Conservation (phyloP, 2,113 vertebrate genomes). For the Corvus hawaiiensis region DNA sequence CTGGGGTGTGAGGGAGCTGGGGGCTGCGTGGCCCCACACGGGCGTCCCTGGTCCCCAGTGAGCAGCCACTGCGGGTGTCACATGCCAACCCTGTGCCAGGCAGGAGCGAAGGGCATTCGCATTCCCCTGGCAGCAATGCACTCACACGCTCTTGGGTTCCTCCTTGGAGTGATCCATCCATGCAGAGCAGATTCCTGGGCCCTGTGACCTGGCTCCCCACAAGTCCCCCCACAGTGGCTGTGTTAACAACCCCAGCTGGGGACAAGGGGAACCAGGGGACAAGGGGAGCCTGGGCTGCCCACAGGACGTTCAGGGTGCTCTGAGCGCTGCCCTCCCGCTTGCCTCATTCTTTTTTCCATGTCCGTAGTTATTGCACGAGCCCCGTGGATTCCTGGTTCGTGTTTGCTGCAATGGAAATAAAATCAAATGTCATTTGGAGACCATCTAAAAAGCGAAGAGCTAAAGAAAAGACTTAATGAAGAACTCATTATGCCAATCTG, state of each 20-base stretch:
- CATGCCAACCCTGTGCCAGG: neutral
- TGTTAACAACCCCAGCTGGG: neutral
- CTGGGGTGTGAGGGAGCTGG: neutral
- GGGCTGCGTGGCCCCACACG: neutral
- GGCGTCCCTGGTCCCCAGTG: neutral
- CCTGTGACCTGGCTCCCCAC: neutral
- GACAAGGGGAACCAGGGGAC: neutral
- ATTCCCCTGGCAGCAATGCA: neutral
- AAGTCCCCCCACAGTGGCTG: rapidly evolving
- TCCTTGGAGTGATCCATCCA: neutral
- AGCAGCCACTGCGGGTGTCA: neutral
- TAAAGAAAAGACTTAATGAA: conserved; percentile 34
- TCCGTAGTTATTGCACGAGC: neutral
- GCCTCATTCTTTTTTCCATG: neutral
- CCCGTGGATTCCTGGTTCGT: neutral
- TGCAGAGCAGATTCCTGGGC: neutral
- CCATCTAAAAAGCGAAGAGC: neutral
- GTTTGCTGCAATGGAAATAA: neutral
- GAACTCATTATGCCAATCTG: conserved; percentile 39
- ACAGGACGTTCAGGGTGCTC: rapidly evolving
- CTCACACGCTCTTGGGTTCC: neutral
- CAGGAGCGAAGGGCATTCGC: neutral
- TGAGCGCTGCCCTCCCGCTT: rapidly evolving
- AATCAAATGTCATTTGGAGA: neutral
- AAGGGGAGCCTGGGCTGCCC: neutral